These are phyloP conservation scores for Notolabrus celidotus DNA, from an alignment of 2,797 vertebrate species.

Conservation along the genomic window DNA sequence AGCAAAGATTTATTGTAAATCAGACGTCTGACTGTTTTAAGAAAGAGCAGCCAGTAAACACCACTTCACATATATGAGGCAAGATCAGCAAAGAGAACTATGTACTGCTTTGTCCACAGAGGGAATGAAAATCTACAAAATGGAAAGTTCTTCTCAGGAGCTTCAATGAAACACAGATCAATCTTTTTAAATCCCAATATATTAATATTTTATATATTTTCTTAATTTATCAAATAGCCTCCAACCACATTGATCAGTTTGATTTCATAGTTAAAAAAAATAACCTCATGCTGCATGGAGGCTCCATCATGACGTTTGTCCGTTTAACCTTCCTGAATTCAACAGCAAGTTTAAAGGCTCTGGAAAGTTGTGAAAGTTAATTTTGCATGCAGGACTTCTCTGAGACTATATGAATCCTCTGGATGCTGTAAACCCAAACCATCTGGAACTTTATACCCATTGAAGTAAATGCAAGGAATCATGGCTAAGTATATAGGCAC, in stretches of 20 bases:
- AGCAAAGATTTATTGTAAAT: too few relatives aligned
- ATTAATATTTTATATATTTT: neutral
- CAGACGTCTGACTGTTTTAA: too few relatives aligned
- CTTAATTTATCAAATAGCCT: neutral
- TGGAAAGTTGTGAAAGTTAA: constrained; percentile 47
- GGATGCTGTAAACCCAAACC: constrained; percentile 50
- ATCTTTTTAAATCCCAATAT: constrained; percentile 7
- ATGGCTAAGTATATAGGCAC: constrained; percentile 15
- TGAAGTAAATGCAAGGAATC: constrained; percentile 42
- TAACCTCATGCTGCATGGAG: neutral
- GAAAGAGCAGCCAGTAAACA: too few relatives aligned
- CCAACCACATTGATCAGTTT: neutral
- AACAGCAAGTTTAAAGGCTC: constrained; percentile 11
- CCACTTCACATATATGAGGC: too few relatives aligned
- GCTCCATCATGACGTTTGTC: neutral
- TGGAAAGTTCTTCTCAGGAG: too few relatives aligned
- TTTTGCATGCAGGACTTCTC: constrained; percentile 24
- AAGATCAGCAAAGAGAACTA: too few relatives aligned
- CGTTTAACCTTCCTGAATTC: constrained; percentile 8
- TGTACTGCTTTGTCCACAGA: too few relatives aligned
- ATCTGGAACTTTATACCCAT: constrained; percentile 54
- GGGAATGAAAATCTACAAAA: too few relatives aligned
- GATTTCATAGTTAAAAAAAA: constrained; percentile 1
- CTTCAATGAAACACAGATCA: constrained; percentile 7
- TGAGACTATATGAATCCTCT: constrained; percentile 15